Conservation (phyloP, 2,113 vertebrate species). For the Myiopsitta monachus region DNA sequence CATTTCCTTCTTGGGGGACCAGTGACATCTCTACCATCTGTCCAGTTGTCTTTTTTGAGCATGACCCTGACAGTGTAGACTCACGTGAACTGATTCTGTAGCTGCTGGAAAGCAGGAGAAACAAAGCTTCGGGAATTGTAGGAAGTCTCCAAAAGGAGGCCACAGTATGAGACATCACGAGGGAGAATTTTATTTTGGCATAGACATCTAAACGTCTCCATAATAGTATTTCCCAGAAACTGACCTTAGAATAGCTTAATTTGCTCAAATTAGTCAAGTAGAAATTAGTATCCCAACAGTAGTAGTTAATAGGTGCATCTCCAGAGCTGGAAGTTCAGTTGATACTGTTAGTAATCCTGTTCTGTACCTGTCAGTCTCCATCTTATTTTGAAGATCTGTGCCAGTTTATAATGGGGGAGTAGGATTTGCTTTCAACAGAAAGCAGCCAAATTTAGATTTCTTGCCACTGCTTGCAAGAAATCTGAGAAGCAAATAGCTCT, state of each 20-base stretch:
- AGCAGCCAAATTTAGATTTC: background rate
- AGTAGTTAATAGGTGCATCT: background rate
- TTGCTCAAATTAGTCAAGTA: background rate
- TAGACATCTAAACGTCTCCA: background rate
- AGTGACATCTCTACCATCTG: background rate
- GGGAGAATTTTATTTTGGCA: background rate
- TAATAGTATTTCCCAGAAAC: background rate
- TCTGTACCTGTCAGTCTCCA: background rate
- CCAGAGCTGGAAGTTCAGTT: background rate
- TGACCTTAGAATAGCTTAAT: background rate
- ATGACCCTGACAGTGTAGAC: background rate
- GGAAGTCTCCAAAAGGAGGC: background rate
- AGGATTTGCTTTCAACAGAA: slow-evolving; percentile 7
- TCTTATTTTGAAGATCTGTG: background rate
- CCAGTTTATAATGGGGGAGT: background rate
- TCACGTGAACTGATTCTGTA: background rate
- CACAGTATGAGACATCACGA: background rate
- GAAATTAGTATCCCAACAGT: background rate
- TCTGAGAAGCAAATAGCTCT: background rate
- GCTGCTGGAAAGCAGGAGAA: background rate
- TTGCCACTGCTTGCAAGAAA: background rate
- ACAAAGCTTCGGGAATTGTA: background rate
- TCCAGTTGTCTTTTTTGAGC: background rate
- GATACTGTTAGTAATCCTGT: background rate
- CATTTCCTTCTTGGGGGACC: background rate